These are phyloP conservation scores for Sthenelais limicola DNA, from an alignment of 2,888 invertebrate species.

Conservation along the genomic window DNA sequence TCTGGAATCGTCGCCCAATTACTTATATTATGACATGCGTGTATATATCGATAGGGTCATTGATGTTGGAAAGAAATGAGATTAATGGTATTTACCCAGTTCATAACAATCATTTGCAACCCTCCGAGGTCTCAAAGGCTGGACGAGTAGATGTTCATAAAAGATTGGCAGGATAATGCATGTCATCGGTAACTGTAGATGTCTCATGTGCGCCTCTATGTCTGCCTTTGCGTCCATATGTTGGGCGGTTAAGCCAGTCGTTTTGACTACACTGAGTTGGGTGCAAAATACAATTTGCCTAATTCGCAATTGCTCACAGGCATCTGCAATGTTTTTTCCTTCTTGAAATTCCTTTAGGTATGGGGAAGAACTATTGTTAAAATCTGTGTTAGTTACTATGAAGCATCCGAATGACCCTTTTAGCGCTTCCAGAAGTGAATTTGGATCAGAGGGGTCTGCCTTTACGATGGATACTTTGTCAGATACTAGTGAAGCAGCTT, in stretches of 20 bases:
- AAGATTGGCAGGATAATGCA: slow-evolving; percentile 62
- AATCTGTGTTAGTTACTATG: slow-evolving; percentile 62
- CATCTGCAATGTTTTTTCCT: slow-evolving; percentile 63
- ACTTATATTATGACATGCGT: no score
- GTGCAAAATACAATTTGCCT: slow-evolving; percentile 64
- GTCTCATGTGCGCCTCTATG: slow-evolving; percentile 61
- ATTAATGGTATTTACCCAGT: slow-evolving; percentile 56
- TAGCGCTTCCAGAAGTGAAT: slow-evolving; percentile 47
- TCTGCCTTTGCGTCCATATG: slow-evolving; percentile 67
- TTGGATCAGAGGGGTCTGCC: slow-evolving; percentile 6
- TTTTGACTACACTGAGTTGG: slow-evolving; percentile 59
- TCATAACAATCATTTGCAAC: slow-evolving; percentile 49
- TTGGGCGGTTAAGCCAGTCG: slow-evolving; percentile 60
- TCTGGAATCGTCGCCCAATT: no score
- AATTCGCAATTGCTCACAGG: slow-evolving; percentile 56
- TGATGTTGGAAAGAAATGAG: no score
- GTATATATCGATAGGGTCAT: no score
- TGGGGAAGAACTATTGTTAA: neutral
- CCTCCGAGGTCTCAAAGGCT: slow-evolving; percentile 32
- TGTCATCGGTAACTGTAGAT: slow-evolving; percentile 59
- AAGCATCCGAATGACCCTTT: slow-evolving; percentile 59
- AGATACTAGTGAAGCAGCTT: neutral
- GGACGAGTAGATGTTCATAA: slow-evolving; percentile 61
- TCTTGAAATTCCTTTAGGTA: slow-evolving; percentile 53
- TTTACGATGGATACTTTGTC: neutral